Evolutionary conservation across 2,888 invertebrate genomes (phyloP).

Genomic region (Hemithea aestivaria): DNA sequence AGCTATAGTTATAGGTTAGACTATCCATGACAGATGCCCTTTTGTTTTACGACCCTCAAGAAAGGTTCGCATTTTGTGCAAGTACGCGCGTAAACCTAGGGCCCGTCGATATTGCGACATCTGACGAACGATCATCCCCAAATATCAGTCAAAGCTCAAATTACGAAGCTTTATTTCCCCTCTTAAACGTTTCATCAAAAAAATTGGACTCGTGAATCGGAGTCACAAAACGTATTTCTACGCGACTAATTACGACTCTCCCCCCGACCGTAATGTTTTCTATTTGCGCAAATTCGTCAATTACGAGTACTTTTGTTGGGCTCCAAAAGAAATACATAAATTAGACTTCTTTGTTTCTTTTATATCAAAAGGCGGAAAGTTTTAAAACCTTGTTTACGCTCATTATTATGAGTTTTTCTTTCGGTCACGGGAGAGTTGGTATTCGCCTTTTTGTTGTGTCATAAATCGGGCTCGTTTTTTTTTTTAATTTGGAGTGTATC

Average conservation of each 20-base stretch:
- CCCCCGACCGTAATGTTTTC: constrained; percentile 45
- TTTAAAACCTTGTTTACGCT: constrained; percentile 60
- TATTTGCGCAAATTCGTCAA: constrained; percentile 63
- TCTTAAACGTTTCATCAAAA: constrained; percentile 60
- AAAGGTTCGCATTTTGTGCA: constrained; percentile 49
- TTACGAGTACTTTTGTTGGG: constrained; percentile 46
- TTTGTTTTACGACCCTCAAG: constrained; percentile 57
- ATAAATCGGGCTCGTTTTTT: constrained; percentile 30
- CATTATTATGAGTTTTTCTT: constrained; percentile 46
- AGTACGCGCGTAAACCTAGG: constrained; percentile 64
- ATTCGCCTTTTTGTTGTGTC: constrained; percentile 32
- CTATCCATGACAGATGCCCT: constrained; percentile 54
- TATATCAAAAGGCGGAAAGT: constrained; percentile 53
- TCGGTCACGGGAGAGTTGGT: constrained; percentile 35
- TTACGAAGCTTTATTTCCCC: constrained; percentile 54
- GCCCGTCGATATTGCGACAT: constrained; percentile 66
- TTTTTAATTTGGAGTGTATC: constrained; percentile 31
- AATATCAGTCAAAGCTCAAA: constrained; percentile 66
- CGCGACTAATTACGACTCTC: constrained; percentile 58
- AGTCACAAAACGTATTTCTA: constrained; percentile 36
- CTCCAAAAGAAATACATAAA: constrained; percentile 55
- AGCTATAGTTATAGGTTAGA: constrained; percentile 31
- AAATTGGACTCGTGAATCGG: constrained; percentile 52
- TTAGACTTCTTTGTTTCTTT: constrained; percentile 60
- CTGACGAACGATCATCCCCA: constrained; percentile 62